phyloP scores from a whole-genome alignment of 2,888 invertebrate genomes.

The Hyles lineata region DNA sequence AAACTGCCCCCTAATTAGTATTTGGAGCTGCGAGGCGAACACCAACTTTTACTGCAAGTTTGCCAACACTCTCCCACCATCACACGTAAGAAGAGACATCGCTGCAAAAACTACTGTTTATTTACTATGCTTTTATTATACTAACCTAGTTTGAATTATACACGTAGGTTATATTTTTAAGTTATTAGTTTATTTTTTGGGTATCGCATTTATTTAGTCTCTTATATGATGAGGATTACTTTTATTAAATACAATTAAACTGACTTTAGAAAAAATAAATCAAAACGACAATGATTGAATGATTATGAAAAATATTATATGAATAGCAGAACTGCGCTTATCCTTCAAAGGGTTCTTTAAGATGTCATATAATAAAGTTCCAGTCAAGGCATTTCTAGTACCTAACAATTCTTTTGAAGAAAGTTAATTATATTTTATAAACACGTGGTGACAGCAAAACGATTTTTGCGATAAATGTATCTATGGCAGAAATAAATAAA shows the following conservation, averaged over 20 bases:
- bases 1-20: conserved; percentile 78
- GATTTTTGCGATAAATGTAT: neutral
- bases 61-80: neutral
- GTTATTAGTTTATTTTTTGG: neutral
- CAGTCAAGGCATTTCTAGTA: too few relatives aligned
- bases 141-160: too few relatives aligned
- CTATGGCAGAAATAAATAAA: neutral
- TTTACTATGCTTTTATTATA: neutral
- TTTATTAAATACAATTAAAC: neutral
- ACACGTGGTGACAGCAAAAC: too few relatives aligned
- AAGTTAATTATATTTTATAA: too few relatives aligned
- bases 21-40: conserved; percentile 72
- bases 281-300: too few relatives aligned
- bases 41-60: conserved; percentile 43
- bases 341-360: too few relatives aligned
- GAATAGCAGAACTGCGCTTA: too few relatives aligned
- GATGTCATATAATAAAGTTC: too few relatives aligned
- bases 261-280: neutral
- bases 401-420: too few relatives aligned
- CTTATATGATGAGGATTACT: neutral
- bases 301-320: too few relatives aligned
- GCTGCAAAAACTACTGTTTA: conserved; percentile 4
- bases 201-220: neutral
- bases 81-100: conserved; percentile 1
- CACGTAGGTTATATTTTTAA: neutral